A percentile compares a stretch with the other conserved stretches of the same genome.
phyloP scores from a whole-genome alignment of 2,797 vertebrate species.

The Mus minutoides region DNA sequence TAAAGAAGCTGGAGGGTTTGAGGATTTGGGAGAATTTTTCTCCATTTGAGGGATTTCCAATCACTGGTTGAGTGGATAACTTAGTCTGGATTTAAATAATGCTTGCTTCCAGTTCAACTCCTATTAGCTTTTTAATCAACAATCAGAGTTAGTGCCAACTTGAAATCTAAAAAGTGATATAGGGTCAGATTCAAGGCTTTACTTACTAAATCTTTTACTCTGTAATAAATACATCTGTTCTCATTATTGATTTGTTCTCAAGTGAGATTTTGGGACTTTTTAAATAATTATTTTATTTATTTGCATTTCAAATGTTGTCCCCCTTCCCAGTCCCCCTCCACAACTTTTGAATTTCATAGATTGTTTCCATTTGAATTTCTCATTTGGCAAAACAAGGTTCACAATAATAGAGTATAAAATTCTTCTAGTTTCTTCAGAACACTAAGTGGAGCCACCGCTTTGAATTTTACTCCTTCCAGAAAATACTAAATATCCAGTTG shows the following conservation, averaged over 20 bases:
- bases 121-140: not conserved
- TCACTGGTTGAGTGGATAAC: not conserved
- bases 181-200: not conserved
- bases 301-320: too few species aligned
- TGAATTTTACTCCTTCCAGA: not conserved
- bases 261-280: constrained; percentile 10
- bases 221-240: not conserved
- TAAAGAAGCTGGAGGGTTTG: not conserved
- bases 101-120: not conserved
- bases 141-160: not conserved
- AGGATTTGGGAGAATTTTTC: not conserved
- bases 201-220: not conserved
- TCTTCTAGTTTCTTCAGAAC: not conserved
- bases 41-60: not conserved
- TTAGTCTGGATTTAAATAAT: constrained; percentile 1
- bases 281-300: too few species aligned
- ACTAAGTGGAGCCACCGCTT: not conserved
- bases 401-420: not conserved
- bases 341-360: not conserved
- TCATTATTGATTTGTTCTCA: not conserved
- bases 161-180: not conserved
- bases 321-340: too few species aligned
- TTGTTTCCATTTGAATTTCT: constrained; percentile 29
- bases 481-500: constrained; percentile 18
- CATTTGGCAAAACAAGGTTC: not conserved